Conservation (phyloP, 2,113 vertebrate species). For the Tringa solitaria region DNA sequence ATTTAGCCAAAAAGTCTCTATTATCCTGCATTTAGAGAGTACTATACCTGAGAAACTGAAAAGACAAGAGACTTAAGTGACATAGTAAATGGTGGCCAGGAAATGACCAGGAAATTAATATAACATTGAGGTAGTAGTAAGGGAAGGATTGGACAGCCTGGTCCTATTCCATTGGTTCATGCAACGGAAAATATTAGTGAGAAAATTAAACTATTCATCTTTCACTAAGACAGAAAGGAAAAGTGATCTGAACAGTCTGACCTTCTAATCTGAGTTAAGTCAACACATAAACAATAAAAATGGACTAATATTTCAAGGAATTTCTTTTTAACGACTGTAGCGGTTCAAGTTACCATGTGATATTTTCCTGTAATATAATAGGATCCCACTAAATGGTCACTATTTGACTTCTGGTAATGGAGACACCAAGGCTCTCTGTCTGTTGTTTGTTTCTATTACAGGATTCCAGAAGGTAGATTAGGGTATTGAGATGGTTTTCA, state of each 20-base stretch:
- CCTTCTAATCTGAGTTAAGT: constrained; percentile 27
- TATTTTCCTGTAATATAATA: constrained; percentile 23
- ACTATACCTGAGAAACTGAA: background rate
- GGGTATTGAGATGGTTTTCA: background rate
- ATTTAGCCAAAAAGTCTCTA: background rate
- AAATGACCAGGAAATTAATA: background rate
- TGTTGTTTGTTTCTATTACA: background rate
- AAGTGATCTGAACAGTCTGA: background rate
- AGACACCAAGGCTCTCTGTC: background rate
- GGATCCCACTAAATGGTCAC: background rate
- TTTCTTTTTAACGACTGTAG: background rate
- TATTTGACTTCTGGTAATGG: constrained; percentile 4
- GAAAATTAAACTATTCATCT: constrained; percentile 19
- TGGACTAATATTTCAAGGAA: constrained; percentile 22
- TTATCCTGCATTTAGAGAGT: background rate
- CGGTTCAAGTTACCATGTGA: background rate
- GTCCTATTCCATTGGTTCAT: background rate
- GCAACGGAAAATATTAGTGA: background rate
- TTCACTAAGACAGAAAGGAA: background rate
- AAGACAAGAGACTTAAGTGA: background rate
- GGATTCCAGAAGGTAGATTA: background rate
- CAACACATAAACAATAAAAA: constrained; percentile 30
- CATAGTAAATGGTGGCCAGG: background rate
- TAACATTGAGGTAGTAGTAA: background rate
- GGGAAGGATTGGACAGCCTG: background rate